These are phyloP conservation scores for Lacanobia wlatinum DNA, from an alignment of 2,888 invertebrate genomes.

Conservation along the genomic window DNA sequence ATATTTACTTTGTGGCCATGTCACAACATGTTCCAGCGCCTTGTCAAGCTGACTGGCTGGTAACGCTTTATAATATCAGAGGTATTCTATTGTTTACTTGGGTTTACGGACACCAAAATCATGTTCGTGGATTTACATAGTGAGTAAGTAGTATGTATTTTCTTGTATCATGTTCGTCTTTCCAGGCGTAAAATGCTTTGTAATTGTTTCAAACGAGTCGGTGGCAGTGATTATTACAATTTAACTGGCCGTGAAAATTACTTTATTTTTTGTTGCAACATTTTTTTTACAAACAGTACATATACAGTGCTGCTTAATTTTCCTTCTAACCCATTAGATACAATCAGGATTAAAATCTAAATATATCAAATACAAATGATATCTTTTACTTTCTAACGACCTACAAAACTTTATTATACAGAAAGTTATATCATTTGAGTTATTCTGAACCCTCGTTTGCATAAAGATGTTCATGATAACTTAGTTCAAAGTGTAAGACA, in stretches of 20 bases:
- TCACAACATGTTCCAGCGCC: slow-evolving; percentile 11
- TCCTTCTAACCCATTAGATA: not conserved
- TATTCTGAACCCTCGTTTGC: slow-evolving; percentile 40
- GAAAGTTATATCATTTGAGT: slow-evolving; percentile 37
- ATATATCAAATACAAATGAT: slow-evolving; percentile 14
- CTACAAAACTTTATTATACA: slow-evolving; percentile 32
- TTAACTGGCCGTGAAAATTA: no score
- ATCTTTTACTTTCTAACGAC: slow-evolving; percentile 4
- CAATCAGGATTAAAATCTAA: not conserved
- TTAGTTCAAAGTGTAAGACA: slow-evolving; percentile 38
- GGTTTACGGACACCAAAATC: not conserved
- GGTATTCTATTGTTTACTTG: slow-evolving; percentile 11
- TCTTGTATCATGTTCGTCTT: not conserved
- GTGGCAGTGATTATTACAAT: not conserved
- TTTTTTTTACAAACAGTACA: not conserved
- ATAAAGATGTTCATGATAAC: slow-evolving; percentile 54
- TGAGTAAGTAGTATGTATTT: not conserved
- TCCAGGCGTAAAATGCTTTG: not conserved
- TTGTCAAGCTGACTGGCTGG: slow-evolving; percentile 18
- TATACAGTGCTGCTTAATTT: not conserved
- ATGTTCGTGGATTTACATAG: not conserved
- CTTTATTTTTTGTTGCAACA: not conserved
- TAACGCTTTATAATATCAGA: slow-evolving; percentile 18
- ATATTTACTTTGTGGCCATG: slow-evolving; percentile 8
- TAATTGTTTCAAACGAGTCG: not conserved